Evolutionary conservation across 2,113 vertebrate species (phyloP).

Genomic region (Corvus hawaiiensis): DNA sequence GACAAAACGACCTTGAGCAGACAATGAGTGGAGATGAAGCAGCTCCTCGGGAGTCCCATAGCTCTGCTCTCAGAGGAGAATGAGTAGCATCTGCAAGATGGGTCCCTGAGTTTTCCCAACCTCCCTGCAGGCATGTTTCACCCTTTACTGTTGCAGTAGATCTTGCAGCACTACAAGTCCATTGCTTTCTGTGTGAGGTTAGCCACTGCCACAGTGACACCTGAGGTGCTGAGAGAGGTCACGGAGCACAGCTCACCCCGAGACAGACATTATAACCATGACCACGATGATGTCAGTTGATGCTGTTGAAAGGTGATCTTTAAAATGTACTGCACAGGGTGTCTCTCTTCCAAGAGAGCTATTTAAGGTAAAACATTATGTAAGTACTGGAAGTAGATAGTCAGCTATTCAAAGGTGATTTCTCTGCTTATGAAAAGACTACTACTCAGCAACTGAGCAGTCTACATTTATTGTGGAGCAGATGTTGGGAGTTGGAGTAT

Average conservation of each 20-base stretch:
- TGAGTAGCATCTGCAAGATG: not conserved
- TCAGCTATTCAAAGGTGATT: not conserved
- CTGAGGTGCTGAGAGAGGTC: not conserved
- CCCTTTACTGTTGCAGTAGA: not conserved
- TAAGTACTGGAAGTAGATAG: not conserved
- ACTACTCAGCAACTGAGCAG: not conserved
- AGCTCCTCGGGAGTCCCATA: accelerated
- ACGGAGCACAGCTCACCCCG: not conserved
- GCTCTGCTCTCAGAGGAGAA: not conserved
- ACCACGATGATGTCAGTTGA: not conserved
- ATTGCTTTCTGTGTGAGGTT: too few species aligned
- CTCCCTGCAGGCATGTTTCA: not conserved
- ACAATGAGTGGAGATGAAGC: accelerated
- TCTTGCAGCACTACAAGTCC: not conserved
- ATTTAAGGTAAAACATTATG: not conserved
- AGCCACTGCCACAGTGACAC: accelerated
- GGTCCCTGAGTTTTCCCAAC: not conserved
- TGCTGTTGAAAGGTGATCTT: not conserved
- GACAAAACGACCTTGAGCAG: not conserved
- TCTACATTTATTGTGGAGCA: not conserved
- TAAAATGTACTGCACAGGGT: not conserved
- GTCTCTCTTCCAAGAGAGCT: not conserved
- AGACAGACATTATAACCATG: not conserved
- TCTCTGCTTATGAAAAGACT: not conserved
- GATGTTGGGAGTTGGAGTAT: not conserved